Evolutionary conservation across 1,140 invertebrate species (phyloP), one percentile per base, ranked within the genome.

Genomic region (Augochlora pura): DNA sequence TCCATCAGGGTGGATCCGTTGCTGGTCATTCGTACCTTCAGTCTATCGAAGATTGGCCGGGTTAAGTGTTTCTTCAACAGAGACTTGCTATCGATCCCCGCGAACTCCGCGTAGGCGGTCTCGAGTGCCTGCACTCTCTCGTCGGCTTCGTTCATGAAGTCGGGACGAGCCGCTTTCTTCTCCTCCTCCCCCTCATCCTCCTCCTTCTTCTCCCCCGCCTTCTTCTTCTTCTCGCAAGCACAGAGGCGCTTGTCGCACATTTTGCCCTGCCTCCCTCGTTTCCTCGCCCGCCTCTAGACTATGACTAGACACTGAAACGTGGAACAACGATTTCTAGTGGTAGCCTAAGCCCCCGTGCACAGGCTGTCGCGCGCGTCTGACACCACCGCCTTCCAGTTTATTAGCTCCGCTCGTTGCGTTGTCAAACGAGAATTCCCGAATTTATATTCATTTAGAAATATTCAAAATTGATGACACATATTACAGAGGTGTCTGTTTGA

Each of bases 61-160:
- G 94, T 95, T 6, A 97, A 91, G 89, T 96, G 94, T 90, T 97
- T 97, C 88, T 96, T 97, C 82, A 97, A 83, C 54, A 97, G 90
- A 8, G 96, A 97, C 46, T 79, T 1, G 93, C 84, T 94, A 86
- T 86, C 85, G 64, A 59, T 88, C n/a, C 80, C 52, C 25, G 63
- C 71, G 63, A 88, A 90, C 18, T 86, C 80, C 0, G 46, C 67
- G 64, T 84, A 91, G 18, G 77, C 75, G 0, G 80, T 32, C 59
- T 81, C 73, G 14, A 83, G 42, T 4, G 60, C 67, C 65, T 76
- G 77, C 71, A 78, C 64, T 54, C 63, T 60, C 23, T 83, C 73
- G 59, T 81, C 72, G 38, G 66, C 27, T 1, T 23, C 38, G 1
- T 5, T 72, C 69, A 78, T 57, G 49, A 72, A 78, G 6, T 10